Evolutionary conservation across 2,888 invertebrate species (phyloP), one percentile per base, ranked within the genome.

Genomic region (Erebia ligea): DNA sequence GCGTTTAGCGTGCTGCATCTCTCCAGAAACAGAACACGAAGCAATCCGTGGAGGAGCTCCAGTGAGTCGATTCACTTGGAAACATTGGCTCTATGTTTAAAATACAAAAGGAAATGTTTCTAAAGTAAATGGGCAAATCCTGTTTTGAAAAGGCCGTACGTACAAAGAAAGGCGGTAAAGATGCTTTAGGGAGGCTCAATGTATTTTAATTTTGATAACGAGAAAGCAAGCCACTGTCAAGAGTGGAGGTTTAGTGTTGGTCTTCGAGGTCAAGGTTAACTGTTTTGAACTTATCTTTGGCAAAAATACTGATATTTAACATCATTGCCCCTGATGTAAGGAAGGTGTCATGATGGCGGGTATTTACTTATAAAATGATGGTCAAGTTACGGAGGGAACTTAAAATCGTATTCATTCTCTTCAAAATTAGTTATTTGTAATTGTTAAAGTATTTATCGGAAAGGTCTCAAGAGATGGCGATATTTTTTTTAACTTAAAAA

Each of bases 51-150:
- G 93, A 69, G 95, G 94, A 0, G 95, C 95, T 61, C 92, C 95
- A 1, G 95, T 95, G 61, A 94, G 89, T 71, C 91, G 96, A 74
- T 96, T 96, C 80, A 94, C 94, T 73, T 94, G 95, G 84, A 92
- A 89, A 77, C 96, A 96, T 79, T 96, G 96, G 96, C 89, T 96
- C 6, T 95, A 95, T 76, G 95, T 96, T 34, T 96, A 95, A 94
- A 72, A 19, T 21, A 58, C n/a, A 58, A 48, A 58, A 52, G 8
- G 13, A 61, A 34, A 6, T n/a, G 58, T 10, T 0, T 25, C 15
- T 25, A 15, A 13, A 34, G n/a, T 58, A 58, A 58, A 58, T 58
- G 9, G 15, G 17, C 6, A 61, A 61, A 42, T 17, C 5, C 13
- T 42, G 42, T 5, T 17, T 10, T 42, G 11, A 61, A n/a, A 67